A percentile compares a stretch with the other conserved stretches of the same genome.
Evolutionary conservation across 2,797 vertebrate species (phyloP).

Genomic region (Labroides dimidiatus): DNA sequence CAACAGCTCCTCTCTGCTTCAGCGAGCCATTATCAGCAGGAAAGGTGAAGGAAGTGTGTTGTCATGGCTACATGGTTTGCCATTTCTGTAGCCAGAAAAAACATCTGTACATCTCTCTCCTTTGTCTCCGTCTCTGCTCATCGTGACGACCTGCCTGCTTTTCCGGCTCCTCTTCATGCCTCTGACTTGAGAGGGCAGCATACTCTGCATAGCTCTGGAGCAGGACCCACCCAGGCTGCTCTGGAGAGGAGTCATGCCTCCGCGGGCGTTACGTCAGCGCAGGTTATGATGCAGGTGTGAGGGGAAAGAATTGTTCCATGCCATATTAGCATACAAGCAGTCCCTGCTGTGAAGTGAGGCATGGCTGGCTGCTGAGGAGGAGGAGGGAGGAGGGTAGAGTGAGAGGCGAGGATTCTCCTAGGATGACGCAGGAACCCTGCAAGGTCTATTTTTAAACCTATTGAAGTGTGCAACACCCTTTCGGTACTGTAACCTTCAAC

Average conservation of each 20-base stretch:
- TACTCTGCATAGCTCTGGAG: constrained; percentile 37
- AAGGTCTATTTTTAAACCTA: constrained; percentile 79
- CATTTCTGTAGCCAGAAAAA: constrained; percentile 21
- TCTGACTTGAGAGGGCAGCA: constrained; percentile 37
- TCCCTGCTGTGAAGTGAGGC: constrained; percentile 52
- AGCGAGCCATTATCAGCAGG: constrained; percentile 45
- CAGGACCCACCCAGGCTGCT: constrained; percentile 53
- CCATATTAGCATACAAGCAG: constrained; percentile 55
- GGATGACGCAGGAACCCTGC: constrained; percentile 76
- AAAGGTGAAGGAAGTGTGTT: constrained; percentile 68
- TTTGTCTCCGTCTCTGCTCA: constrained; percentile 21
- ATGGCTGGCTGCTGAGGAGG: constrained; percentile 28
- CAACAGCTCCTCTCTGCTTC: constrained; percentile 41
- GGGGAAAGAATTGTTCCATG: constrained; percentile 58
- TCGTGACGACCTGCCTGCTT: constrained; percentile 56
- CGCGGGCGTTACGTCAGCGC: constrained; percentile 43
- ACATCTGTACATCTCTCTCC: constrained; percentile 30
- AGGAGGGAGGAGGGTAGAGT: constrained; percentile 8
- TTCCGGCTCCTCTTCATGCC: constrained; percentile 69
- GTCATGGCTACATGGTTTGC: constrained; percentile 70
- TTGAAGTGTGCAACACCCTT: constrained; percentile 74
- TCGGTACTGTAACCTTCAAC: constrained; percentile 71
- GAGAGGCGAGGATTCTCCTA: constrained; percentile 77
- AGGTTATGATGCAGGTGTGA: constrained; percentile 51
- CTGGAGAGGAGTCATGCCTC: constrained; percentile 39